phyloP scores from a whole-genome alignment of 2,113 vertebrate species.

The Promerops cafer region DNA sequence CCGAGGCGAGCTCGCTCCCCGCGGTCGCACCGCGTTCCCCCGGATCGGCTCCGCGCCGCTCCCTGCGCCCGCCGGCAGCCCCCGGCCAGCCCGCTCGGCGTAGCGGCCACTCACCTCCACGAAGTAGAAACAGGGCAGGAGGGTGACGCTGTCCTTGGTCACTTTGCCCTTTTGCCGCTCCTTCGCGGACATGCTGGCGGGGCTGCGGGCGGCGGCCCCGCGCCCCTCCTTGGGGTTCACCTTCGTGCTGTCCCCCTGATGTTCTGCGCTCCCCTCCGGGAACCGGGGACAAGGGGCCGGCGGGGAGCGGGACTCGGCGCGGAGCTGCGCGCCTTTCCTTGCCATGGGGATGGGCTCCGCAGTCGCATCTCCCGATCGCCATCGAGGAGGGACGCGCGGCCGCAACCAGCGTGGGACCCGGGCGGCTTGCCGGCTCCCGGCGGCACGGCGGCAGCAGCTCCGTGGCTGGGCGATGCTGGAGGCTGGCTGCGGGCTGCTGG shows the following conservation, averaged over 20 bases:
- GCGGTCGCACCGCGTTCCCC: background rate
- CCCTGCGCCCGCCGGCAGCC: background rate
- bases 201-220: slow-evolving; percentile 31
- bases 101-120: slow-evolving; percentile 84
- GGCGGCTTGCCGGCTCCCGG: background rate
- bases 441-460: background rate
- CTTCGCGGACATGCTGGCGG: slow-evolving; percentile 84
- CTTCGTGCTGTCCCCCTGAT: too few species aligned
- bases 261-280: too few species aligned
- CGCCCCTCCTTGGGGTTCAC: background rate
- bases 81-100: background rate
- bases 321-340: background rate
- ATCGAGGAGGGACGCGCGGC: too few species aligned
- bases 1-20: background rate
- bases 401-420: background rate
- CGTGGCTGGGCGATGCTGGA: background rate
- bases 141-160: slow-evolving; percentile 92
- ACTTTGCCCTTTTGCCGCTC: slow-evolving; percentile 80
- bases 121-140: slow-evolving; percentile 97
- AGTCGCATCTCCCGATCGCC: background rate
- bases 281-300: too few species aligned
- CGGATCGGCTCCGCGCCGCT: background rate
- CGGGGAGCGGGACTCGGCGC: background rate
- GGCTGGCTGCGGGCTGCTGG: background rate
- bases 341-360: background rate